Evolutionary conservation across 2,797 vertebrate genomes (phyloP).

Genomic region (Lophius americanus): DNA sequence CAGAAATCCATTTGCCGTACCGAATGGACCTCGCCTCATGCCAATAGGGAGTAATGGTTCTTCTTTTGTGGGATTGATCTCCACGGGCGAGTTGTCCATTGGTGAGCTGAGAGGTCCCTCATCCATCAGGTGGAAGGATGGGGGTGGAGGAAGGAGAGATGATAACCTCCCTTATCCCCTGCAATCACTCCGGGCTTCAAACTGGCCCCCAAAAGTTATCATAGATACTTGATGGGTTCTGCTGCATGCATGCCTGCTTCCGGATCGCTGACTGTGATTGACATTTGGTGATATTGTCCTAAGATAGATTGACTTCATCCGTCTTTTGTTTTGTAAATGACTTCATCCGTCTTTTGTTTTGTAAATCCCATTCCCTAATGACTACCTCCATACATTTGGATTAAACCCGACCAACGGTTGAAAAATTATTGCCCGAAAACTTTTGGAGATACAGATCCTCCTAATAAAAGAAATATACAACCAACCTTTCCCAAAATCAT

Average conservation of each 20-base stretch:
- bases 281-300: slow-evolving; percentile 33
- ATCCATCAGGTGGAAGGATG: slow-evolving; percentile 58
- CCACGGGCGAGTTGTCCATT: slow-evolving; percentile 55
- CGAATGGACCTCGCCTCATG: slow-evolving; percentile 50
- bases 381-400: background rate
- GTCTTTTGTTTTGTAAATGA: slow-evolving; percentile 14
- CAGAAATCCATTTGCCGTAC: slow-evolving; percentile 45
- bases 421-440: no score
- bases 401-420: no score
- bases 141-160: slow-evolving; percentile 32
- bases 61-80: slow-evolving; percentile 74
- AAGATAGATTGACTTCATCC: slow-evolving; percentile 12
- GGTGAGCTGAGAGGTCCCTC: slow-evolving; percentile 35
- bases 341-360: slow-evolving; percentile 18
- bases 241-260: slow-evolving; percentile 17
- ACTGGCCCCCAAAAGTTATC: slow-evolving; percentile 41
- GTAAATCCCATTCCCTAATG: background rate
- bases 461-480: no score
- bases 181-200: slow-evolving; percentile 51
- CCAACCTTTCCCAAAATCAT: no score
- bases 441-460: no score
- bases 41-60: slow-evolving; percentile 63
- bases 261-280: slow-evolving; percentile 1
- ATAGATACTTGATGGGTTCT: slow-evolving; percentile 48
- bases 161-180: slow-evolving; percentile 51